phyloP scores from a whole-genome alignment of 2,113 vertebrate genomes.

The Rhea pennata region DNA sequence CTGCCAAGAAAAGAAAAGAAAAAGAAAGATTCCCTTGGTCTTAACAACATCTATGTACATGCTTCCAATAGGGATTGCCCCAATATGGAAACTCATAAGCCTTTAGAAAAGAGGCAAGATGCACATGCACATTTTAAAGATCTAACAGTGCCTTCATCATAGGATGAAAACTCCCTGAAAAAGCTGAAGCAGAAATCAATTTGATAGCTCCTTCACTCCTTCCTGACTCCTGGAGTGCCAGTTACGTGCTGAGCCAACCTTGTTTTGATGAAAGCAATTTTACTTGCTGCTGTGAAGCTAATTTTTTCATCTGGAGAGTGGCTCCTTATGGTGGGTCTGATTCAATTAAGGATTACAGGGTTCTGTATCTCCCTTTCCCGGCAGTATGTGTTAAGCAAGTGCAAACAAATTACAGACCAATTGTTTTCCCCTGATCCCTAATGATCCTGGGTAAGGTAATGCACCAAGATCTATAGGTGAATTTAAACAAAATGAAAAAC shows the following conservation, averaged over 20 bases:
- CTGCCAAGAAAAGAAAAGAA: background rate
- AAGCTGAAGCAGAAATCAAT: conserved; percentile 20
- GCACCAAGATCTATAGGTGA: background rate
- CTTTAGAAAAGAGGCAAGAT: background rate
- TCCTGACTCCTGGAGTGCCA: conserved; percentile 10
- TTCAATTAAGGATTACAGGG: conserved; percentile 30
- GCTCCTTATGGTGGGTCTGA: background rate
- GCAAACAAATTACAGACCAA: background rate
- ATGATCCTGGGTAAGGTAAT: background rate
- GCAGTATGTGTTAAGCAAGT: conserved; percentile 16
- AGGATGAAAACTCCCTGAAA: background rate
- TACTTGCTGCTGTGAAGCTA: background rate
- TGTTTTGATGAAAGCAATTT: conserved; percentile 9
- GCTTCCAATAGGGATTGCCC: background rate
- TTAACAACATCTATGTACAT: background rate
- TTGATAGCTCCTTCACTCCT: background rate
- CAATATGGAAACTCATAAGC: background rate
- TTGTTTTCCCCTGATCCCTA: background rate
- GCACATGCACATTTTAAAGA: background rate
- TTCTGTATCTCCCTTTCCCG: background rate
- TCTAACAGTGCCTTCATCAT: background rate
- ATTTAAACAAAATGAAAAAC: background rate
- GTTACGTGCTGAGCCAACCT: conserved; percentile 12
- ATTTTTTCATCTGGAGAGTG: conserved; percentile 22
- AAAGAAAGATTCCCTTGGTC: background rate